A percentile compares a stretch with the other conserved stretches of the same genome.
These are phyloP conservation scores for Patiria miniata DNA, from an alignment of 35 echinoderm and acorn worm species.

Conservation along the genomic window DNA sequence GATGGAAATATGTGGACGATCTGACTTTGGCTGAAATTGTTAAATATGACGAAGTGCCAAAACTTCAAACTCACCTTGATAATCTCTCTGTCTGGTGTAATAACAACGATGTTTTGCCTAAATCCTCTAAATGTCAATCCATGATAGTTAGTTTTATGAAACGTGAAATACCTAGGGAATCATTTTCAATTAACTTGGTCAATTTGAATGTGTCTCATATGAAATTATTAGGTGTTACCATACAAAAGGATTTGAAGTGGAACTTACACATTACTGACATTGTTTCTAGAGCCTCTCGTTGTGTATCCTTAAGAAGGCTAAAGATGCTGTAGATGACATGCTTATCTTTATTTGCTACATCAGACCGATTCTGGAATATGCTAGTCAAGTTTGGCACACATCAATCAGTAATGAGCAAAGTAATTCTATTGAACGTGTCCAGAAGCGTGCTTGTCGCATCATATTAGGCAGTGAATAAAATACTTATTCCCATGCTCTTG, in stretches of 20 bases:
- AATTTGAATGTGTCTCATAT: not conserved
- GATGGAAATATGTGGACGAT: constrained; percentile 35
- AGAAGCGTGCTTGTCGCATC: too few species aligned
- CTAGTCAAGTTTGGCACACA: too few species aligned
- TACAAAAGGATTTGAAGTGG: not conserved
- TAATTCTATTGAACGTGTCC: too few species aligned
- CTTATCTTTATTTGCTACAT: too few species aligned
- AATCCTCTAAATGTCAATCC: not conserved
- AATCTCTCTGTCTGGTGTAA: not conserved
- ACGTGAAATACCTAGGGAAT: not conserved
- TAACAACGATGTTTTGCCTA: not conserved
- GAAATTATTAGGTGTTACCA: not conserved
- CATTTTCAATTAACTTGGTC: not conserved
- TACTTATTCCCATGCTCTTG: too few species aligned
- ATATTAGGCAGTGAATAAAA: too few species aligned
- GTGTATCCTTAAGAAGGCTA: not conserved
- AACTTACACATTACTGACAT: not conserved
- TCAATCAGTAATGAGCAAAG: too few species aligned
- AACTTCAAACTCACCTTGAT: constrained; percentile 3
- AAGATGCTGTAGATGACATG: not conserved
- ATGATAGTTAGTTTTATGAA: not conserved
- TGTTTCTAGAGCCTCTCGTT: not conserved
- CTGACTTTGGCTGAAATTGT: constrained; percentile 32
- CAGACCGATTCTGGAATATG: too few species aligned
- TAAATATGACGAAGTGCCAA: not conserved